These are phyloP conservation scores for Mimumesa dahlbomi DNA, from an alignment of 2,888 invertebrate species.

Conservation along the genomic window DNA sequence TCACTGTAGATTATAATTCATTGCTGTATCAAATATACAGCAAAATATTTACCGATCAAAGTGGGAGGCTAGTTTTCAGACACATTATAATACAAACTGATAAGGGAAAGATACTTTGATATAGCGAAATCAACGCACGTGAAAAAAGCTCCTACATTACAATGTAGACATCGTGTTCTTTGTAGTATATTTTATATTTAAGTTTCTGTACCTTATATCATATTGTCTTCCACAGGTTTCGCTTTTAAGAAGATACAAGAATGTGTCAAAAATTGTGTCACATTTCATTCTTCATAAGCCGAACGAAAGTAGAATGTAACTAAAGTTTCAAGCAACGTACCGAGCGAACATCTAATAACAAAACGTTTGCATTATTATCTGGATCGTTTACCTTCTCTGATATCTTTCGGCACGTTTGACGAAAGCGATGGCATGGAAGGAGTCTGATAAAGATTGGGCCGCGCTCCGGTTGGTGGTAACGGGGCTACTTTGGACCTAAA, in stretches of 20 bases:
- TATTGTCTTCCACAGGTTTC: conserved; percentile 77
- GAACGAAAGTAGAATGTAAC: conserved; percentile 50
- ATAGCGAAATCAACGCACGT: conserved; percentile 50
- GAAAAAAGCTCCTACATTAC: conserved; percentile 56
- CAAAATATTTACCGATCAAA: conserved; percentile 1
- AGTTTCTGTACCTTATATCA: conserved; percentile 77
- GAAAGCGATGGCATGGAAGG: conserved; percentile 75
- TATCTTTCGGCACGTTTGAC: conserved; percentile 75
- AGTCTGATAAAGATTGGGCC: conserved; percentile 76
- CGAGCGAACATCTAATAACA: conserved; percentile 43
- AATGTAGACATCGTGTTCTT: conserved; percentile 46
- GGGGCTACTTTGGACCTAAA: conserved; percentile 77
- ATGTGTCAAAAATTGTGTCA: conserved; percentile 62
- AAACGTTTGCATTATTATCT: not conserved
- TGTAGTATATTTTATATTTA: conserved; percentile 54
- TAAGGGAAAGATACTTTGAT: conserved; percentile 23
- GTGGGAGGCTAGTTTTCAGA: conserved; percentile 39
- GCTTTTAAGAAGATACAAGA: conserved; percentile 74
- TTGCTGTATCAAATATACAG: too few relatives aligned
- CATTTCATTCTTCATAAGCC: conserved; percentile 47
- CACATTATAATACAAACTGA: conserved; percentile 25
- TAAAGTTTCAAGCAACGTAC: conserved; percentile 53
- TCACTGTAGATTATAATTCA: too few relatives aligned
- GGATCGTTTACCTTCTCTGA: conserved; percentile 76
- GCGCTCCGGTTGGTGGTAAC: conserved; percentile 72